Evolutionary conservation across 2,888 invertebrate genomes (phyloP).

Genomic region (Meghimatium bilineatum): DNA sequence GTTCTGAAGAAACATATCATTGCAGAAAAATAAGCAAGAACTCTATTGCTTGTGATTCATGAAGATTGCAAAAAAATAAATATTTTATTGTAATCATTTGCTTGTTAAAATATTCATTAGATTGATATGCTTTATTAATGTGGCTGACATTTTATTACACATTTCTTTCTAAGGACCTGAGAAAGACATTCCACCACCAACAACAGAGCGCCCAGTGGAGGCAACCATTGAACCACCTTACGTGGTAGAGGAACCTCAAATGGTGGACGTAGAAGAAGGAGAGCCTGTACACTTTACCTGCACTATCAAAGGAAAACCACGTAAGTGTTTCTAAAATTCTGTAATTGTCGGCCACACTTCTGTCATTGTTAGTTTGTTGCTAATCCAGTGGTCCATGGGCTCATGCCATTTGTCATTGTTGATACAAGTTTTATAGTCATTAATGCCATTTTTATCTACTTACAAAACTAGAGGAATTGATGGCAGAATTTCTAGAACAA

Average conservation of each 20-base stretch:
- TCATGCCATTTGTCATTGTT: too few species aligned
- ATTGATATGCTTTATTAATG: background rate
- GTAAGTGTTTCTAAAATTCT: constrained; percentile 58
- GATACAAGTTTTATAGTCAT: too few species aligned
- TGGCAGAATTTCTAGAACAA: constrained; percentile 97
- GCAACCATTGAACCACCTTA: constrained; percentile 81
- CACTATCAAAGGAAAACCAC: constrained; percentile 78
- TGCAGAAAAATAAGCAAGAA: too few species aligned
- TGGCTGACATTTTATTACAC: background rate
- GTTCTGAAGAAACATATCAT: too few species aligned
- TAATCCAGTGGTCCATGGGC: too few species aligned
- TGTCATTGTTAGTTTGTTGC: too few species aligned
- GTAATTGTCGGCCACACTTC: too few species aligned
- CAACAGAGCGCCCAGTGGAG: constrained; percentile 53
- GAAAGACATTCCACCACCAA: constrained; percentile 59
- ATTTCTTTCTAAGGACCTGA: constrained; percentile 57
- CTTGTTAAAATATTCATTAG: background rate
- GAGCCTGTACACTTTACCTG: constrained; percentile 92
- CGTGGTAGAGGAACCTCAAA: constrained; percentile 62
- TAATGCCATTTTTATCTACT: too few species aligned
- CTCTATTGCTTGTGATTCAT: too few species aligned
- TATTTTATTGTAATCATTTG: too few species aligned
- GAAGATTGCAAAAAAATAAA: too few species aligned
- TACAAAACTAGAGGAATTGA: too few species aligned
- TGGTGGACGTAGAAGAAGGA: constrained; percentile 88